These are phyloP conservation scores for Arion vulgaris DNA, from an alignment of 1,140 invertebrate genomes.

Conservation along the genomic window DNA sequence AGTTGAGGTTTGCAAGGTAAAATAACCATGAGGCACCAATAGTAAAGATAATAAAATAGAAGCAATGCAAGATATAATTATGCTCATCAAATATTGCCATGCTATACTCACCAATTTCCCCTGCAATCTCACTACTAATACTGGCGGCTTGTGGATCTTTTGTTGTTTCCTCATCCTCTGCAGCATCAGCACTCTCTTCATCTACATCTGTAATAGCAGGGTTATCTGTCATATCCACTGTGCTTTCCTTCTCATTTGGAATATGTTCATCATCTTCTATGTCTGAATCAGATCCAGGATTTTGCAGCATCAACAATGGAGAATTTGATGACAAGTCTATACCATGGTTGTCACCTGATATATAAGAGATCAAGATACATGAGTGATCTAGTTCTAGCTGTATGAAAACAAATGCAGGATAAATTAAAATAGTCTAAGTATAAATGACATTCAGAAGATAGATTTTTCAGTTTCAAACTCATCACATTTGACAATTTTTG, in stretches of 20 bases:
- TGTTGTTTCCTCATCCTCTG: neutral
- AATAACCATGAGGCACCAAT: no score
- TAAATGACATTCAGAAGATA: no score
- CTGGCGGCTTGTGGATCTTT: neutral
- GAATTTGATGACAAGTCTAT: neutral
- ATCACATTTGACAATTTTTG: no score
- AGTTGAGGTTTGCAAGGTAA: no score
- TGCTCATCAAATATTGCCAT: no score
- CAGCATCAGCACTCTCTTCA: constrained; percentile 14
- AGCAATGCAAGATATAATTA: no score
- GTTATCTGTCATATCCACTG: neutral
- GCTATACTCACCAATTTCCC: neutral
- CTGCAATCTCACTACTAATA: neutral
- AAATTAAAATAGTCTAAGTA: no score
- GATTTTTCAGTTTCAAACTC: no score
- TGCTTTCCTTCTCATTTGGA: constrained; percentile 6
- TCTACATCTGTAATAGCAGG: neutral
- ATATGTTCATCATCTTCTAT: constrained; percentile 2
- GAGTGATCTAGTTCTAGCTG: no score
- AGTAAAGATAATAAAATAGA: no score
- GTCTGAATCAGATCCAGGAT: constrained; percentile 31
- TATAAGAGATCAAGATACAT: neutral
- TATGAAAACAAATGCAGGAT: no score
- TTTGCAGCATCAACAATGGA: constrained; percentile 12
- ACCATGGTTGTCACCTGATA: neutral